Evolutionary conservation across 2,888 invertebrate species (phyloP), one percentile per base, ranked within the genome.

Genomic region (Meteorus colon): DNA sequence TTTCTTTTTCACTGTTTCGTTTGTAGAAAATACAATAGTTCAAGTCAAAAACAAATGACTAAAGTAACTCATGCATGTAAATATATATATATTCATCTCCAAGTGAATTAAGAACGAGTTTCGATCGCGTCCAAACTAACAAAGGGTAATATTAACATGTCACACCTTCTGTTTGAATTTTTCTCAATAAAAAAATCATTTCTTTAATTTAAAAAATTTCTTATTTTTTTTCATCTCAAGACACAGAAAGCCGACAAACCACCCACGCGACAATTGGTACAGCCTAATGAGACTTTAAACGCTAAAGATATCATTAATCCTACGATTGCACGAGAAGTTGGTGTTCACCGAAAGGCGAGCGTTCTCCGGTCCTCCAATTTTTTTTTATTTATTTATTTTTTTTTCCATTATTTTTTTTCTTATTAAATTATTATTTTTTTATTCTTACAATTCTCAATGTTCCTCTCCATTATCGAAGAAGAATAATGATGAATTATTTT

Each of bases 301-400:
- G 65, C 74, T 79, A 81, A 76, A 72, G 24, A 72, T 72, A 71
- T 59, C 55, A 82, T 84, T 86, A 85, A 84, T 80, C 78, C 85
- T 86, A 86, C 79, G 83, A 86, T 86, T 86, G 86, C 86, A 86
- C 86, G 81, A 84, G 79, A 83, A 82, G 80, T 84, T 83, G 81
- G 82, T 81, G 79, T 81, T 72, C 48, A 76, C 77, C 76, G 68
- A 77, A 79, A 80, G 76, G 78, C 76, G 78, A 80, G 72, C 73
- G 72, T 73, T 73, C 62, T 78, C 41, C 71, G 19, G 16, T 60
- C 62, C 29, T 69, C 60, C 48, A 8, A 24, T 31, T 68, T 45
- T 27, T 65, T 59, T 60, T 37, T n/a, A n/a, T n/a, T n/a, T n/a
- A n/a, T 1, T 24, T 1, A 24, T 24, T 51, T 55, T 70, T 66